Evolutionary conservation across 2,113 vertebrate species (phyloP).

Genomic region (Syrrhaptes paradoxus): DNA sequence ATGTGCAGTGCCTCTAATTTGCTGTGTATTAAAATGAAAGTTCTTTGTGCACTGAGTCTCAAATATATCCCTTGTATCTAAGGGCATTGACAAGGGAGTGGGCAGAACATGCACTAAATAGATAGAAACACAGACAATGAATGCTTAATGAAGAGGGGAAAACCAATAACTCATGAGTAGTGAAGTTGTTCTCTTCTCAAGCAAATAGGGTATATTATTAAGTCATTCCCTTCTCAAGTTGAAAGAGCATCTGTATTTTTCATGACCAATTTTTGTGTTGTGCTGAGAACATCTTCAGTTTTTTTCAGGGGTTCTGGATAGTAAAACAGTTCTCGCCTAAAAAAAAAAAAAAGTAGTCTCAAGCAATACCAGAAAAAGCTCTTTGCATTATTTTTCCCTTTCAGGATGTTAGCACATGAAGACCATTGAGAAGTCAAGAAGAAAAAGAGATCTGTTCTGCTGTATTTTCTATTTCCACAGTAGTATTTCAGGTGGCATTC

Average conservation of each 20-base stretch:
- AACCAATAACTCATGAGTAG: constrained; percentile 40
- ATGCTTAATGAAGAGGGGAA: constrained; percentile 44
- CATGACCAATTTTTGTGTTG: not conserved
- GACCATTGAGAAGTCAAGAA: not conserved
- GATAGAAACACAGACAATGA: constrained; percentile 39
- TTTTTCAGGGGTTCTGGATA: not conserved
- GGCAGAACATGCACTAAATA: constrained; percentile 51
- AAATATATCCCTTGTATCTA: constrained; percentile 45
- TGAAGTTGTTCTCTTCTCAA: constrained; percentile 30
- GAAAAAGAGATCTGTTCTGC: not conserved
- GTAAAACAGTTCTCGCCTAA: not conserved
- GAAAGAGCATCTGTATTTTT: constrained; percentile 58
- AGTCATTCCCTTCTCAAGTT: constrained; percentile 9
- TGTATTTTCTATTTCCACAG: not conserved
- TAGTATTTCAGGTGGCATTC: not conserved
- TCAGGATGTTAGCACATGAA: not conserved
- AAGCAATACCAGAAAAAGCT: not conserved
- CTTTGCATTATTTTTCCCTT: not conserved
- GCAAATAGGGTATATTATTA: constrained; percentile 42
- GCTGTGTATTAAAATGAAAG: constrained; percentile 23
- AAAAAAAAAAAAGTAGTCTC: not conserved
- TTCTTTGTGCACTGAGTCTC: not conserved
- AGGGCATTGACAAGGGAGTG: constrained; percentile 12
- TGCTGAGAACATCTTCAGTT: constrained; percentile 1
- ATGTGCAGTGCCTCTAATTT: not conserved